These are phyloP conservation scores for Cnemophilus loriae DNA, from an alignment of 2,113 vertebrate species.

Conservation along the genomic window DNA sequence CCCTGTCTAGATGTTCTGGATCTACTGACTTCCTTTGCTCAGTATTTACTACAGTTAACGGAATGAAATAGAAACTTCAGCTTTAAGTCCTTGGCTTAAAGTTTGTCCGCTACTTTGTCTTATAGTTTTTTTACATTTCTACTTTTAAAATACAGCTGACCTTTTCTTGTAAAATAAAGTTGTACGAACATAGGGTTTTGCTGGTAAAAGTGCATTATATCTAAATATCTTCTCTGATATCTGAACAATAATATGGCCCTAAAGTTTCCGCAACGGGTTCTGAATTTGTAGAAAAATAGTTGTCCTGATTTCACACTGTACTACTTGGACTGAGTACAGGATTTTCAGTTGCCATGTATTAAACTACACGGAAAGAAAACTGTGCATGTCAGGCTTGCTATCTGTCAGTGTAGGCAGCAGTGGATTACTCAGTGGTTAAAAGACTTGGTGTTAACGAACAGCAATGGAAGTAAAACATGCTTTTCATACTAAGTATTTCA, in stretches of 20 bases:
- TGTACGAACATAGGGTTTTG: neutral
- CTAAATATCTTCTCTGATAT: neutral
- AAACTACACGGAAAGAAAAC: neutral
- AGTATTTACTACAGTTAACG: neutral
- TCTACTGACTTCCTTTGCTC: neutral
- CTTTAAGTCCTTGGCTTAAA: neutral
- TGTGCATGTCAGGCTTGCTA: neutral
- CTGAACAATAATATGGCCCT: neutral
- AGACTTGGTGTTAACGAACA: neutral
- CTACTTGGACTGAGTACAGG: neutral
- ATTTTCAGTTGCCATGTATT: neutral
- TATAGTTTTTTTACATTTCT: neutral
- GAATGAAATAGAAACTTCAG: neutral
- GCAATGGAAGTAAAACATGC: neutral
- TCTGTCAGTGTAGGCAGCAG: neutral
- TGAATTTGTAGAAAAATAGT: neutral
- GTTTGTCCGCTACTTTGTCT: neutral
- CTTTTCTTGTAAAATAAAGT: neutral
- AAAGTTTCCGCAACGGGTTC: neutral
- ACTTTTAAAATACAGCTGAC: neutral
- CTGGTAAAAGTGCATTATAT: neutral
- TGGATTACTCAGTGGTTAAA: neutral
- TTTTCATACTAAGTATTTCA: neutral
- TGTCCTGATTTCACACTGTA: neutral
- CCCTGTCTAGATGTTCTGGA: neutral